These are phyloP conservation scores for Erannis defoliaria DNA, from an alignment of 2,888 invertebrate species.

Conservation along the genomic window DNA sequence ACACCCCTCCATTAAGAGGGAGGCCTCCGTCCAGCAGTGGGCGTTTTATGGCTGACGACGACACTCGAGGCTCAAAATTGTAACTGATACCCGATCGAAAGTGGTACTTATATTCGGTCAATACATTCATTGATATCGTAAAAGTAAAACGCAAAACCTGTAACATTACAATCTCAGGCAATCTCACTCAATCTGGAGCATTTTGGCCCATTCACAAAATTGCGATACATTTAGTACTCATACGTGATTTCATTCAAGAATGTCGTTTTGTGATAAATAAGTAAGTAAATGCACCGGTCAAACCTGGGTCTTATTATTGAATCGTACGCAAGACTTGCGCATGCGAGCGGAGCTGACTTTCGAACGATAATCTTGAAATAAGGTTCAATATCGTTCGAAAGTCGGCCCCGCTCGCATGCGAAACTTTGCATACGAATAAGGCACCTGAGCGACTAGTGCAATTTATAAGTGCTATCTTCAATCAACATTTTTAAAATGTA, in stretches of 20 bases:
- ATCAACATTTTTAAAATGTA: no score
- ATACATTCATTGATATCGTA: constrained; percentile 8
- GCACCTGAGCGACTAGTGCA: not conserved
- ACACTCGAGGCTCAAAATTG: not conserved
- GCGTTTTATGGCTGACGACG: no score
- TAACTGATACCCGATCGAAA: not conserved
- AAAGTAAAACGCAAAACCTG: constrained; percentile 17
- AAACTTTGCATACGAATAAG: no score
- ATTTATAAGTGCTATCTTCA: not conserved
- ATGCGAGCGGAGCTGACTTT: no score
- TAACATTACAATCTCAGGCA: constrained; percentile 16
- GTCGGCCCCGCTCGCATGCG: no score
- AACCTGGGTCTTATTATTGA: no score
- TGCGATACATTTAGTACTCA: not conserved
- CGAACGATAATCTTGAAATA: no score
- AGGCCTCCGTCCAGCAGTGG: no score
- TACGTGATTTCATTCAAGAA: constrained; percentile 40
- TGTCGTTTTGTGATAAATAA: constrained; percentile 4
- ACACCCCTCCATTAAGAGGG: no score
- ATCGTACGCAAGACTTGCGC: no score
- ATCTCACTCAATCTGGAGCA: no score
- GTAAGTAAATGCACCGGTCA: not conserved
- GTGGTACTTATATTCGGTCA: not conserved
- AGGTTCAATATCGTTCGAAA: no score
- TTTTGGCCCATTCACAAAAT: constrained; percentile 38